Evolutionary conservation across 2,797 vertebrate species (phyloP).

Genomic region (Nannoperca australis): DNA sequence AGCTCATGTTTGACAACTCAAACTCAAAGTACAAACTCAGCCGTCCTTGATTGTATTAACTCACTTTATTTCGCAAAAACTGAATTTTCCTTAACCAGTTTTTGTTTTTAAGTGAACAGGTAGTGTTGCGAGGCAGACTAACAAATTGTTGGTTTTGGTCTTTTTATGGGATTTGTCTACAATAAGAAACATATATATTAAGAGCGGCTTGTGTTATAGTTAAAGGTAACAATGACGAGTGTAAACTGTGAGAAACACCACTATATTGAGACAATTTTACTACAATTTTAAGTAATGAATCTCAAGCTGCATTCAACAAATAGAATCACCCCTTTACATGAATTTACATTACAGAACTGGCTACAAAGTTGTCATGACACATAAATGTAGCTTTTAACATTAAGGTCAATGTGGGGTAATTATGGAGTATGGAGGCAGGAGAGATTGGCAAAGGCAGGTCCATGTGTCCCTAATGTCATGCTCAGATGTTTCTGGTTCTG

Average conservation of each 20-base stretch:
- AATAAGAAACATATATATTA: not conserved
- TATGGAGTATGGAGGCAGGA: not conserved
- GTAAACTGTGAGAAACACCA: not conserved
- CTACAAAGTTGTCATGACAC: not conserved
- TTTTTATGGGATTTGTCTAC: not conserved
- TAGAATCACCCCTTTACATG: not conserved
- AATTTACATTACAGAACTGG: not conserved
- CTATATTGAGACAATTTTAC: not conserved
- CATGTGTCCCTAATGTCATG: not conserved
- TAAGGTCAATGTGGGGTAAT: not conserved
- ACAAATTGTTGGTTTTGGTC: not conserved
- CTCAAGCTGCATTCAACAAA: constrained; percentile 1
- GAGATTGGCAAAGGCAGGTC: not conserved
- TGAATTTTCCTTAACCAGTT: not conserved
- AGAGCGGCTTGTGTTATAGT: not conserved
- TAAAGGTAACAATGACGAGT: not conserved
- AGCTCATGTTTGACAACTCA: constrained; percentile 15
- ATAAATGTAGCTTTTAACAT: not conserved
- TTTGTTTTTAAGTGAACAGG: not conserved
- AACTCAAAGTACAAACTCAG: not conserved
- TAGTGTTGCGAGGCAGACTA: too few relatives aligned
- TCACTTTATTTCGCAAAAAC: not conserved
- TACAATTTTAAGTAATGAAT: not conserved
- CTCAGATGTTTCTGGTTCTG: constrained; percentile 6
- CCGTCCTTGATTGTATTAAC: not conserved